Evolutionary conservation across 23 tunicate species (phyloP), one percentile per base, ranked within the genome.

Genomic region (Corella eumyota): DNA sequence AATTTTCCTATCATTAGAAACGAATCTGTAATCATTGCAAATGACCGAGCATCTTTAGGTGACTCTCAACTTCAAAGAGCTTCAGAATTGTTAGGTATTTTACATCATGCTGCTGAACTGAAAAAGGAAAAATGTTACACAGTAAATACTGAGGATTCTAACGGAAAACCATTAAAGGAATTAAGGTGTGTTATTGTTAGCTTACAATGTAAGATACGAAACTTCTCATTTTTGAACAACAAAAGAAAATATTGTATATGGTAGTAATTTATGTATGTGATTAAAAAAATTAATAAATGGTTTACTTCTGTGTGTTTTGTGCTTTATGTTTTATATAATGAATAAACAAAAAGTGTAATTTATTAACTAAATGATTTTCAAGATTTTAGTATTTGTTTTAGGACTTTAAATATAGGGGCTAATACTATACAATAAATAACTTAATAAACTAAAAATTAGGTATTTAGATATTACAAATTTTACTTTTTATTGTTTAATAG

Each of bases 91-190:
- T 54, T 88, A 30, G 50, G 50, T 13, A 70, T 88, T 9, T 58
- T 70, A 32, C 76, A 71, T 9, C 81, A 68, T 15, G 87, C 96
- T 27, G 75, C 90, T 17, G 96, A 88, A 52, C 36, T 88, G 49
- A 88, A 88, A 45, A 88, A 88, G 59, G 90, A 88, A 53, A 88
- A 88, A 54, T 78, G 90, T 53, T 88, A 88, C 57, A 63, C 72
- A 1, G 73, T 73, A 20, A 64, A 72, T 44, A 66, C 53, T 50
- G 90, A 70, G 17, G 73, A 63, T 13, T 73, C 65, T 0, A 88
- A 78, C 44, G 90, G 90, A 36, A 88, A 88, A 58, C 71, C 96
- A 25, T 30, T 64, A 6, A 88, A 88, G 55, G 96, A 88, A 56
- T 44, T 88, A 27, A 66, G 95, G 95, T 86, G 20, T 32, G 3